phyloP scores from a whole-genome alignment of 1,140 invertebrate genomes.

The Atta texana region DNA sequence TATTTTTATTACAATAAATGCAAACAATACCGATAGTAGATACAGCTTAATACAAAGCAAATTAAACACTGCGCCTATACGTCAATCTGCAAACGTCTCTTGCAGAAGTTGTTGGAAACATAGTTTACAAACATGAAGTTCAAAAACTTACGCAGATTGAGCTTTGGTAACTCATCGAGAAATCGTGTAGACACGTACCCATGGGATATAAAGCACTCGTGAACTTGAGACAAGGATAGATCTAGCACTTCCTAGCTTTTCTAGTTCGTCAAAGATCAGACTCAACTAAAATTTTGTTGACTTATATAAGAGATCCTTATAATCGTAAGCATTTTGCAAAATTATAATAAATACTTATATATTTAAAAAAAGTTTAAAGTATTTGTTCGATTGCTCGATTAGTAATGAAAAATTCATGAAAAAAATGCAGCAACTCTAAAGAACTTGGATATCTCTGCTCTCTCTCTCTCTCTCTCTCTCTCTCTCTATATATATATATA shows the following conservation, averaged over 20 bases:
- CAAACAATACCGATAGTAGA: neutral
- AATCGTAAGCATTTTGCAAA: constrained; percentile 3
- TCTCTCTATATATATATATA: neutral
- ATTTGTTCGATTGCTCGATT: neutral
- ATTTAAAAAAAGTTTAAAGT: neutral
- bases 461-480: no score
- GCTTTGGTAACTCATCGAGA: constrained; percentile 50
- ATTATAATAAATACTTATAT: neutral
- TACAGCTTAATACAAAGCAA: neutral
- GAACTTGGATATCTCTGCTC: neutral
- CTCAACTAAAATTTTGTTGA: constrained; percentile 31
- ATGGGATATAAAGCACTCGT: constrained; percentile 16
- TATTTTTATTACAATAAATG: neutral
- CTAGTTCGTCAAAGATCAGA: constrained; percentile 5
- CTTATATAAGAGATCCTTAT: neutral
- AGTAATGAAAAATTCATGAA: neutral
- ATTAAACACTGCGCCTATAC: neutral
- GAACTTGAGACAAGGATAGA: constrained; percentile 36
- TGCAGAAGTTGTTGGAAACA: neutral
- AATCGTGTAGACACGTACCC: constrained; percentile 25
- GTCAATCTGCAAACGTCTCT: constrained; percentile 29
- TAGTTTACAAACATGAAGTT: constrained; percentile 35
- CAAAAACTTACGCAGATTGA: constrained; percentile 52
- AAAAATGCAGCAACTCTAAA: neutral
- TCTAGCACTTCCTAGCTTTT: constrained; percentile 25